phyloP scores from a whole-genome alignment of 2,113 vertebrate genomes.

The Rhabdomys dilectus region DNA sequence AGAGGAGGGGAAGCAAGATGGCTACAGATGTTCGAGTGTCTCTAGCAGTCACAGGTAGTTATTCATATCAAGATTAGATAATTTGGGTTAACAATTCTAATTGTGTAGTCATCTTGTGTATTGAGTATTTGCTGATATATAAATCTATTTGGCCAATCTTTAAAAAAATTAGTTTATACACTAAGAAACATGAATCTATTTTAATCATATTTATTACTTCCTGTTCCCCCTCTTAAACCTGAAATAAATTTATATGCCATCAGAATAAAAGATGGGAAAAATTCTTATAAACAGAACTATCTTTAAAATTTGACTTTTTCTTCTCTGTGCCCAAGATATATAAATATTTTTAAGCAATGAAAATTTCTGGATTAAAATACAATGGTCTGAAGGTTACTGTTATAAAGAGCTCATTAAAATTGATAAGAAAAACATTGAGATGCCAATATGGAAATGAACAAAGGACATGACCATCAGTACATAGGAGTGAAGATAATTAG shows the following conservation, averaged over 20 bases:
- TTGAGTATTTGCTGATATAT: too few relatives aligned
- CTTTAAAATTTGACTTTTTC: slow-evolving; percentile 49
- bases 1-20: too few relatives aligned
- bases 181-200: slow-evolving; percentile 22
- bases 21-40: too few relatives aligned
- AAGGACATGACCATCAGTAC: slow-evolving; percentile 50
- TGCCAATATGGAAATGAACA: slow-evolving; percentile 70
- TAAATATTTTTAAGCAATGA: slow-evolving; percentile 15
- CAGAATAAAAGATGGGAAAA: slow-evolving; percentile 50
- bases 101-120: too few relatives aligned
- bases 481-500: slow-evolving; percentile 70
- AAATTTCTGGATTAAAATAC: slow-evolving; percentile 51
- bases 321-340: slow-evolving; percentile 10
- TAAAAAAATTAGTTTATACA: background rate
- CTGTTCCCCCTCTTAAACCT: background rate
- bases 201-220: slow-evolving; percentile 50
- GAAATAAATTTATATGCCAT: slow-evolving; percentile 40
- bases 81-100: too few relatives aligned
- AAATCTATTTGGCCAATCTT: too few relatives aligned
- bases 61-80: too few relatives aligned
- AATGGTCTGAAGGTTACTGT: slow-evolving; percentile 52
- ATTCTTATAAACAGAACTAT: slow-evolving; percentile 41
- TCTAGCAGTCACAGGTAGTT: too few relatives aligned
- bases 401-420: slow-evolving; percentile 69
- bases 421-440: slow-evolving; percentile 63